Base-by-base conservation (phyloP, 2,113 vertebrate species). In the Rhipidura dahli region DNA sequence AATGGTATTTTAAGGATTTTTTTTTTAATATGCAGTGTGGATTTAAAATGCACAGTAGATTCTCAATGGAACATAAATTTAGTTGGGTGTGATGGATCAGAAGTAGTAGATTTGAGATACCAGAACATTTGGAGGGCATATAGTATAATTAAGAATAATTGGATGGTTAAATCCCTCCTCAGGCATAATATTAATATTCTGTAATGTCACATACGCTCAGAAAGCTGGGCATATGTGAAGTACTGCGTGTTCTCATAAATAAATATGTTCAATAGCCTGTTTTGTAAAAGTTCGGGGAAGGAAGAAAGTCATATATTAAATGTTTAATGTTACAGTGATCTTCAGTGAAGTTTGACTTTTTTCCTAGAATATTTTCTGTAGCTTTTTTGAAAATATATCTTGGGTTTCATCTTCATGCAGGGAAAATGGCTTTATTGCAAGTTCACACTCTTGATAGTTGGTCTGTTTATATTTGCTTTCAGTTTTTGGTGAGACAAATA, bases 171-270 rank as follows among this genome's bases (percentile, higher is more conserved):
- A 91, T 76, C 45, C 22, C 13, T 85, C 26, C 89, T 71, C 42
- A 87, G 82, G 72, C 75, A 21, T 70, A 33, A 53, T 71, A 82
- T 83, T 65, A 83, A 56, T 92, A 51, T 54, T 78, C 42, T 66
- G 19, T 86, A 77, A 59, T 83, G 75, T 94, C 73, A 73, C 66
- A 49, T 65, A 89, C 0, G 1, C 80, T 86, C 56, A 89, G 94
- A 82, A 93, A 83, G 16, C 53, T 35, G 69, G 87, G 73, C 60
- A 47, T 95, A 85, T 39, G 27, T 94, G 45, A 96, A 83, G 88
- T 89, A 94, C 95, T 96, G 76, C 39, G 3, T 86, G 57, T 87
- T 97, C 93, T 92, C 66, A 54, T 89, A 89, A 88, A 90, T 80
- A 64, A 68, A 93, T 84, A 72, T 93, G 83, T 87, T 94, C 80